phyloP scores from a whole-genome alignment of 2,797 vertebrate genomes.

The Geranospiza caerulescens region DNA sequence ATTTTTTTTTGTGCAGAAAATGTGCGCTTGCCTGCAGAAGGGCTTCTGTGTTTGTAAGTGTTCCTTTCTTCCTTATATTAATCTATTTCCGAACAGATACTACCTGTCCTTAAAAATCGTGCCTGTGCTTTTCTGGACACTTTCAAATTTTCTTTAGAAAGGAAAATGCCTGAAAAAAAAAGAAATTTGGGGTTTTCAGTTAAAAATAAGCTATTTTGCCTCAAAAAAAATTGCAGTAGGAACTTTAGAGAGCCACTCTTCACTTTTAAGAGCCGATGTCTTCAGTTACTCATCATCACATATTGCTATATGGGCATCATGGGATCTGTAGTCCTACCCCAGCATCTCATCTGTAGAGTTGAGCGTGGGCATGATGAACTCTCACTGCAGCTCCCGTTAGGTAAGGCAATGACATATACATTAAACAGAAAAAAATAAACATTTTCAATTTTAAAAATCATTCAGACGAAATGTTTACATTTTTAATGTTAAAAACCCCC shows the following conservation, averaged over 20 bases:
- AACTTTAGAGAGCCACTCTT: neutral
- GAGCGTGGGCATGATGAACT: neutral
- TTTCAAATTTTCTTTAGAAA: neutral
- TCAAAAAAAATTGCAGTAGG: neutral
- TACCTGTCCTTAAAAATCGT: neutral
- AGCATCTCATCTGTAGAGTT: neutral
- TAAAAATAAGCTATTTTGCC: neutral
- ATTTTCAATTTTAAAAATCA: neutral
- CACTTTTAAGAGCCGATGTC: neutral
- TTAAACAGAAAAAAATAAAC: neutral
- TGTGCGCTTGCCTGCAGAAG: neutral
- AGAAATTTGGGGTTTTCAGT: neutral
- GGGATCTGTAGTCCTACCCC: neutral
- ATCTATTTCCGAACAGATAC: neutral
- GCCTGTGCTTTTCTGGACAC: neutral
- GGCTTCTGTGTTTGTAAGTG: neutral
- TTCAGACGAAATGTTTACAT: neutral
- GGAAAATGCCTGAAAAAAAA: neutral
- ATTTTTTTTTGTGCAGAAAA: neutral
- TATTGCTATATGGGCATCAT: neutral
- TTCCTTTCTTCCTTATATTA: neutral
- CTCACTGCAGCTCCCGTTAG: neutral
- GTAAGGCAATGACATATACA: neutral
- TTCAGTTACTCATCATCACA: neutral
- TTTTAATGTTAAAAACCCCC: neutral